Conservation (phyloP, 2,888 invertebrate species). For the Hipparchia semele region DNA sequence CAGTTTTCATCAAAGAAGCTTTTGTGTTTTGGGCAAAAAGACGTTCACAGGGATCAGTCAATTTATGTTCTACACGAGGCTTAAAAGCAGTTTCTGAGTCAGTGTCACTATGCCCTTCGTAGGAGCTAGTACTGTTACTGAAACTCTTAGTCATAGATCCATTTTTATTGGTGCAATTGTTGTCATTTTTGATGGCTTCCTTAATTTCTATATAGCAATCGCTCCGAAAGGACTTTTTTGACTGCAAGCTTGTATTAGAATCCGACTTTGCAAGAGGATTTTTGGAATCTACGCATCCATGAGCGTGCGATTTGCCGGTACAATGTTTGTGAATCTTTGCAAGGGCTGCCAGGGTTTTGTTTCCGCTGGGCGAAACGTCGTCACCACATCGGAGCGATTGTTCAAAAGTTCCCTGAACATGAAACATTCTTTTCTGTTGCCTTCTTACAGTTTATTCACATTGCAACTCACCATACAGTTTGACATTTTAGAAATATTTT, state of each 20-base stretch:
- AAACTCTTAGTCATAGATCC: constrained; percentile 73
- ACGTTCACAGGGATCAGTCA: constrained; percentile 74
- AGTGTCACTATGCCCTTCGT: constrained; percentile 86
- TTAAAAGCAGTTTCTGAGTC: constrained; percentile 83
- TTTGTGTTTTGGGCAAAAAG: constrained; percentile 83
- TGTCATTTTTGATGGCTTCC: constrained; percentile 62
- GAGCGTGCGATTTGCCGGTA: constrained; percentile 89
- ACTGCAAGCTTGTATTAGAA: constrained; percentile 74
- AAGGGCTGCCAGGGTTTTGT: constrained; percentile 78
- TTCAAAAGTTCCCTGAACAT: constrained; percentile 82
- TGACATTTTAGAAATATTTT: constrained; percentile 22
- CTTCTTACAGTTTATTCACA: constrained; percentile 23
- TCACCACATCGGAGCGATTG: constrained; percentile 82
- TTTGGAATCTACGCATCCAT: constrained; percentile 84
- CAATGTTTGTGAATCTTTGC: constrained; percentile 88
- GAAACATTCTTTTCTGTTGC: constrained; percentile 74
- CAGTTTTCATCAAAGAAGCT: constrained; percentile 84
- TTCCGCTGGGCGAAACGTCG: constrained; percentile 72
- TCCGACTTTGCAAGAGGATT: constrained; percentile 74
- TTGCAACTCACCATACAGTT: constrained; percentile 16
- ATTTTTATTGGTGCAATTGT: constrained; percentile 51
- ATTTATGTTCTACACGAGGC: constrained; percentile 62
- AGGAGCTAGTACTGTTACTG: constrained; percentile 85
- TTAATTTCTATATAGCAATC: constrained; percentile 76
- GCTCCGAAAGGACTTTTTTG: constrained; percentile 68